Evolutionary conservation across 2,113 vertebrate genomes (phyloP).

Genomic region (Puffinus mauretanicus): DNA sequence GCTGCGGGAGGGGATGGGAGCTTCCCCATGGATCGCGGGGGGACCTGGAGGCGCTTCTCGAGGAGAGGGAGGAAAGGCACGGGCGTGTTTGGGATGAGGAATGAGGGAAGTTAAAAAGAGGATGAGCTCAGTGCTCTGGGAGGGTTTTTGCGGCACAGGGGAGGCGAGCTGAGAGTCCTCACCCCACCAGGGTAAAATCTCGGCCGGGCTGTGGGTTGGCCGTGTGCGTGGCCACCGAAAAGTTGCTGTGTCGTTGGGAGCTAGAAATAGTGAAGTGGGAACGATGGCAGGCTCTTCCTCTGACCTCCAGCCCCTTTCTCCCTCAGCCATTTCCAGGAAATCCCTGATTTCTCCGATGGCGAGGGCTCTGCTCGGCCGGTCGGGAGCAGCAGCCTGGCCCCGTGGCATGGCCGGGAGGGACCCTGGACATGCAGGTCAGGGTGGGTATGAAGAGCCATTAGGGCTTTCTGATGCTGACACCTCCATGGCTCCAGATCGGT

Average conservation of each 20-base stretch:
- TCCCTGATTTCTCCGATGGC: background rate
- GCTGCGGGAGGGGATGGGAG: background rate
- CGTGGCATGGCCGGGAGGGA: background rate
- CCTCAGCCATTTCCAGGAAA: background rate
- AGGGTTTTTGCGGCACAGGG: background rate
- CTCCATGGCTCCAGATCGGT: accelerated
- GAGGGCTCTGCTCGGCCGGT: accelerated
- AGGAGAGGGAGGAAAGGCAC: background rate
- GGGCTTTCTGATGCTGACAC: background rate
- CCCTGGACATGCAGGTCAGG: no score
- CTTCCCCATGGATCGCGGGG: accelerated
- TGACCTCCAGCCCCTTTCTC: background rate
- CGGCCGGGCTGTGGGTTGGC: accelerated
- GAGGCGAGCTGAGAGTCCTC: background rate
- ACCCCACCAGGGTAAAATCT: background rate
- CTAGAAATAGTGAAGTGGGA: background rate
- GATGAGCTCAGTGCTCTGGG: background rate
- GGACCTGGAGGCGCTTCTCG: background rate
- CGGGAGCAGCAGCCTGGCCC: background rate
- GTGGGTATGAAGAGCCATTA: background rate
- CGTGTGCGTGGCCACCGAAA: background rate
- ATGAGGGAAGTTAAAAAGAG: background rate
- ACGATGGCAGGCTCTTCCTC: background rate
- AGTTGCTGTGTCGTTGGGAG: accelerated
- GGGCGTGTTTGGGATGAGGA: background rate